Conservation (phyloP, 2,113 vertebrate genomes). For the Cranoglanis bouderius region DNA sequence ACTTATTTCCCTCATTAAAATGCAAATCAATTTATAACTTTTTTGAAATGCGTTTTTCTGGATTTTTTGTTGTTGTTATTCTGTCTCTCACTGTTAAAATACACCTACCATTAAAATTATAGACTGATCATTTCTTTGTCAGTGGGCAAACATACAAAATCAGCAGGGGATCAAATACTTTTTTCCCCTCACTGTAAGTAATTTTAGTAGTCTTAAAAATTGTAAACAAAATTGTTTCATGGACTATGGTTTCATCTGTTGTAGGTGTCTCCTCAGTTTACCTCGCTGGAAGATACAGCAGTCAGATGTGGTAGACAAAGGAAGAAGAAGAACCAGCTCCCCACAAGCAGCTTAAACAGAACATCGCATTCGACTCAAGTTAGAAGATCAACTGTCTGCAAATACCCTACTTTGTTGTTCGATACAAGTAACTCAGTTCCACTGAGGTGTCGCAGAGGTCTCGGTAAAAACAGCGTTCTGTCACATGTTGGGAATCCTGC, state of each 20-base stretch:
- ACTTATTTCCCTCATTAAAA: too few species aligned
- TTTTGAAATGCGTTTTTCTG: too few species aligned
- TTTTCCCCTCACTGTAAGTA: too few species aligned
- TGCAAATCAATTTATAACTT: too few species aligned
- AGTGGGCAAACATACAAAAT: too few species aligned
- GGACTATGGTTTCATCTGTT: not conserved
- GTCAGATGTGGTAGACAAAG: constrained; percentile 49
- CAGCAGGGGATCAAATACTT: too few species aligned
- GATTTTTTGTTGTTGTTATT: too few species aligned
- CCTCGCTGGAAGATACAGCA: constrained; percentile 52
- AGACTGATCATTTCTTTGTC: too few species aligned
- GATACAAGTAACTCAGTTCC: constrained; percentile 51
- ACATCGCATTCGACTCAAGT: constrained; percentile 48
- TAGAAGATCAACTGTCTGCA: constrained; percentile 68
- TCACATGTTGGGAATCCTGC: not conserved
- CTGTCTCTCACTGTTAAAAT: too few species aligned
- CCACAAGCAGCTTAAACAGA: constrained; percentile 56
- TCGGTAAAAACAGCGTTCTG: not conserved
- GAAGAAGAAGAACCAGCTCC: constrained; percentile 35
- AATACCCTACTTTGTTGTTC: constrained; percentile 78
- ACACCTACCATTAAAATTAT: too few species aligned
- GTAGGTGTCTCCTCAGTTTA: constrained; percentile 86
- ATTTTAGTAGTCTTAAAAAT: not conserved
- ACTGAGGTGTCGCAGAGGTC: constrained; percentile 40
- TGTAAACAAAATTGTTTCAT: not conserved